phyloP scores from a whole-genome alignment of 2,797 vertebrate species.

The Galago senegalensis region DNA sequence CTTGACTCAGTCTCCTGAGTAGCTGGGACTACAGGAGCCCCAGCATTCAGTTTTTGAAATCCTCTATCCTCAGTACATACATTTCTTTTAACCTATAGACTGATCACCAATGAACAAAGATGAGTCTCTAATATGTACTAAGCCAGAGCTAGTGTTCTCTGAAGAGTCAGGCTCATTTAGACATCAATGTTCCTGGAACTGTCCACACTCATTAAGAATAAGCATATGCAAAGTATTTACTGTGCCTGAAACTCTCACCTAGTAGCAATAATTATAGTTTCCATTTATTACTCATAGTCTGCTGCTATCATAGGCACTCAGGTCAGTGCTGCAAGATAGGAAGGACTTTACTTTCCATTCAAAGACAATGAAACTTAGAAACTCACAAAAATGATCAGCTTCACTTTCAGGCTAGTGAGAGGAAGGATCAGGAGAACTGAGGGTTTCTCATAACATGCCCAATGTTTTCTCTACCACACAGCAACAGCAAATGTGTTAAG shows the following conservation, averaged over 20 bases:
- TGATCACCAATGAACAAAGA: neutral
- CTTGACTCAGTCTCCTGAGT: no score
- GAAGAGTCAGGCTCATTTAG: neutral
- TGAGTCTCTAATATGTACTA: neutral
- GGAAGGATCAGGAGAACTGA: neutral
- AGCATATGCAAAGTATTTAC: neutral
- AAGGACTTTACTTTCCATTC: neutral
- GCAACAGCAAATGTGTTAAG: neutral
- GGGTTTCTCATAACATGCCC: slow-evolving; percentile 16
- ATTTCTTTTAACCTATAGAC: neutral
- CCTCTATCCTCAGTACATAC: neutral
- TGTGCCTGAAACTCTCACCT: neutral
- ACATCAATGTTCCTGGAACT: neutral
- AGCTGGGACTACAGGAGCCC: no score
- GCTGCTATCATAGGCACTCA: neutral
- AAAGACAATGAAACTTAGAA: slow-evolving; percentile 28
- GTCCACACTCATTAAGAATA: neutral
- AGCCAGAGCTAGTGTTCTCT: neutral
- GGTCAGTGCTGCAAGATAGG: neutral
- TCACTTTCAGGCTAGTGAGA: neutral
- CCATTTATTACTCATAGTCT: neutral
- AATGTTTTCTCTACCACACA: neutral
- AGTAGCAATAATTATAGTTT: slow-evolving; percentile 9
- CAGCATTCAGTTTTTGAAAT: slow-evolving; percentile 28
- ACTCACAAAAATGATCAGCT: neutral